phyloP scores from a whole-genome alignment of 2,888 invertebrate genomes.

The Melanargia galathea region DNA sequence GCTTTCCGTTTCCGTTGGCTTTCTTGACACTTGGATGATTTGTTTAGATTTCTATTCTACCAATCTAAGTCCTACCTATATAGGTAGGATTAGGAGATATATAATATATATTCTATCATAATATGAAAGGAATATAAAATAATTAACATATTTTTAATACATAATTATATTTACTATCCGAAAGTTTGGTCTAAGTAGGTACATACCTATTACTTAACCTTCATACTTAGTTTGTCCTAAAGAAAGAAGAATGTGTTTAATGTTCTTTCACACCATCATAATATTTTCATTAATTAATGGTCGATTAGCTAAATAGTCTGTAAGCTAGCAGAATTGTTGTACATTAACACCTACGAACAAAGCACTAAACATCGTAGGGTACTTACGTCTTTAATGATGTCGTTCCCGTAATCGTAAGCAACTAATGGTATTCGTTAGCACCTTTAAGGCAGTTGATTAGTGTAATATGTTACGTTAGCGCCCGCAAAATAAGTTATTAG shows the following conservation, averaged over 20 bases:
- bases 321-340: neutral
- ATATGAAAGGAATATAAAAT: no score
- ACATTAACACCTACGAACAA: conserved; percentile 10
- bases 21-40: conserved; percentile 27
- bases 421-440: conserved; percentile 27
- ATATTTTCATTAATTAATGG: neutral
- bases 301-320: neutral
- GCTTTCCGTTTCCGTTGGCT: conserved; percentile 33
- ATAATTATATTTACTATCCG: no score
- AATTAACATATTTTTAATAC: no score
- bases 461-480: conserved; percentile 29
- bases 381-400: conserved; percentile 12
- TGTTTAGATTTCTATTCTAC: conserved; percentile 14
- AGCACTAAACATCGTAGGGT: neutral
- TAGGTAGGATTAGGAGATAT: no score
- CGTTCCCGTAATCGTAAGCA: conserved; percentile 18
- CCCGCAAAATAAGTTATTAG: conserved; percentile 27
- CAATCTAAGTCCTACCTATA: neutral
- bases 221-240: no score
- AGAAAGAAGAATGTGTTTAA: no score
- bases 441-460: conserved; percentile 30
- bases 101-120: no score
- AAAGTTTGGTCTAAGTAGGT: no score
- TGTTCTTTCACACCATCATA: no score
- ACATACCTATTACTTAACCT: no score